These are phyloP conservation scores for Numenius arquata DNA, from an alignment of 2,113 vertebrate genomes.

Conservation along the genomic window DNA sequence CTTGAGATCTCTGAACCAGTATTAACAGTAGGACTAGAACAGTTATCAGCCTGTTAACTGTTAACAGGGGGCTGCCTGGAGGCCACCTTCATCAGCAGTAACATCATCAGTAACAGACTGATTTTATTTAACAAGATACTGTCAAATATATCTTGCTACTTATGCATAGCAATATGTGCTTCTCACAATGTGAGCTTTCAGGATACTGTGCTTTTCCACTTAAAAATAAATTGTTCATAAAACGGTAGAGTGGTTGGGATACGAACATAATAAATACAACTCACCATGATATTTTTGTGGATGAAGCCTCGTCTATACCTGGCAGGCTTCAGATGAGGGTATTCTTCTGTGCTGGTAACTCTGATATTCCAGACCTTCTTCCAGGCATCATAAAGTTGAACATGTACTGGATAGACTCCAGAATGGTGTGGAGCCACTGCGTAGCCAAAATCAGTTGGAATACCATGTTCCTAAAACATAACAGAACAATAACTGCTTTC, in stretches of 20 bases:
- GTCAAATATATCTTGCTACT: not conserved
- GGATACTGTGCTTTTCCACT: not conserved
- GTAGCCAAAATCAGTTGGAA: conserved; percentile 93
- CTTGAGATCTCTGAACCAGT: not conserved
- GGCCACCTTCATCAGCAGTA: conserved; percentile 6
- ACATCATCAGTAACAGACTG: conserved; percentile 11
- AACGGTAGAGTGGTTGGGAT: not conserved
- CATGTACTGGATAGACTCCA: conserved; percentile 94
- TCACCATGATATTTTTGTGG: conserved; percentile 94
- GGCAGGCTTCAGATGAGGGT: conserved; percentile 95
- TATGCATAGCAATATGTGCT: not conserved
- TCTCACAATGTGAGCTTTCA: not conserved
- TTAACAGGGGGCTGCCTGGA: not conserved
- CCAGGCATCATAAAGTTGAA: conserved; percentile 97
- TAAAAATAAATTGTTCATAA: not conserved
- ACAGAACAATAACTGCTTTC: not conserved
- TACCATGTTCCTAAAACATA: conserved; percentile 86
- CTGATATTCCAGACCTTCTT: conserved; percentile 93
- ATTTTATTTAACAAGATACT: conserved; percentile 18
- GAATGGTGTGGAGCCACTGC: conserved; percentile 97
- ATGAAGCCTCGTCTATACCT: conserved; percentile 92
- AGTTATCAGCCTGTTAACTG: not conserved
- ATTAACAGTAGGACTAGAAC: not conserved
- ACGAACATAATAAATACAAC: not conserved
- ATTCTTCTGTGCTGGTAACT: conserved; percentile 97